These are phyloP conservation scores for Cisticola juncidis DNA, from an alignment of 2,113 vertebrate genomes.

Conservation along the genomic window DNA sequence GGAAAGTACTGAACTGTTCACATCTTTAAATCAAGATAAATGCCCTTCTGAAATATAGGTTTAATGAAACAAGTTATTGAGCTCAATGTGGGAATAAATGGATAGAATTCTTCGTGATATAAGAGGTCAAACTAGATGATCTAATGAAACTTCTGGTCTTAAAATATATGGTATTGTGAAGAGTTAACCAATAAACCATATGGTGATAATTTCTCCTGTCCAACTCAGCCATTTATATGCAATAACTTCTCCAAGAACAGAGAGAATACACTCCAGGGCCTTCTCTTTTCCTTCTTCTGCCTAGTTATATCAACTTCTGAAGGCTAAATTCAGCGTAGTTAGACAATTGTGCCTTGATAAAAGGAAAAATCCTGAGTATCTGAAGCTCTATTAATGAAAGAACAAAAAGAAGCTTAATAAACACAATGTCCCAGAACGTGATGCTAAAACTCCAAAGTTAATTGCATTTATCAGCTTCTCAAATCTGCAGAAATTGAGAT, in stretches of 20 bases:
- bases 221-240: not conserved
- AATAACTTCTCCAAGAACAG: not conserved
- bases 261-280: not conserved
- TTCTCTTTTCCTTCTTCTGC: not conserved
- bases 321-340: not conserved
- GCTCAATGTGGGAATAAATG: not conserved
- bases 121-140: not conserved
- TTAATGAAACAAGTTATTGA: not conserved
- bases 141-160: not conserved
- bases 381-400: not conserved
- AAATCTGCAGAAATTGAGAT: not conserved
- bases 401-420: not conserved
- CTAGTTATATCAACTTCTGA: not conserved
- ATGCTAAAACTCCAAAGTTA: not conserved
- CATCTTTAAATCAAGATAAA: not conserved
- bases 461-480: not conserved
- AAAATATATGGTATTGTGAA: not conserved
- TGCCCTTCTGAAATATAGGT: not conserved
- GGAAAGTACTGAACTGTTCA: not conserved
- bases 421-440: not conserved
- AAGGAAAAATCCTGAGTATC: not conserved
- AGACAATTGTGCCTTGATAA: not conserved
- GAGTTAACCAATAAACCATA: conserved; percentile 1
- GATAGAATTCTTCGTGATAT: not conserved
- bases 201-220: not conserved